Percentiles rank a stretch among this genome's conserved stretches.
phyloP scores from a whole-genome alignment of 2,113 vertebrate species.

The Cyprichromis sp. region DNA sequence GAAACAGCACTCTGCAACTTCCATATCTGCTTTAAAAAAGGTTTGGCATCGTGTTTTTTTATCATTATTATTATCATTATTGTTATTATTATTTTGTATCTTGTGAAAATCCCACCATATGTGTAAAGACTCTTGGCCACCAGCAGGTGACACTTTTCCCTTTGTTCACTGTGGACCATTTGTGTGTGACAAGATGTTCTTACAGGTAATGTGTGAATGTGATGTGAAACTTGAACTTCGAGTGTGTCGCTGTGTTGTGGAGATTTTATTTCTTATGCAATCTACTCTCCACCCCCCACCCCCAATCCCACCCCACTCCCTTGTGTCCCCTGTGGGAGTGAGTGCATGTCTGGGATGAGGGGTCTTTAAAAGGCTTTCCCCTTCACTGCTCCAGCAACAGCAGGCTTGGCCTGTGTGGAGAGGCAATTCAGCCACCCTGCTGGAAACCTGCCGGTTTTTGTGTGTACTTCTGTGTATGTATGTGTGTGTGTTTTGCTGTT shows the following conservation, averaged over 20 bases:
- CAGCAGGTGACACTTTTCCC: slow-evolving; percentile 74
- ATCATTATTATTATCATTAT: not conserved
- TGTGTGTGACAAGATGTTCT: slow-evolving; percentile 22
- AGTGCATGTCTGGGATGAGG: slow-evolving; percentile 52
- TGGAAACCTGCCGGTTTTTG: slow-evolving; percentile 20
- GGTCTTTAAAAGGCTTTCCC: slow-evolving; percentile 57
- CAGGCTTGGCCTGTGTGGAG: slow-evolving; percentile 34
- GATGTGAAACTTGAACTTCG: not conserved
- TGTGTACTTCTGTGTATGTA: not conserved
- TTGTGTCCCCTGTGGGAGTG: slow-evolving; percentile 28
- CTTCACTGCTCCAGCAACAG: slow-evolving; percentile 51
- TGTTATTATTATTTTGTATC: not conserved
- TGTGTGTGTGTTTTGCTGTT: not conserved
- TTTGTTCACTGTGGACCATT: slow-evolving; percentile 43
- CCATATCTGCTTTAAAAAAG: not conserved
- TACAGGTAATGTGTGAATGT: not conserved
- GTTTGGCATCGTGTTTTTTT: not conserved
- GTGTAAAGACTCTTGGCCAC: slow-evolving; percentile 54
- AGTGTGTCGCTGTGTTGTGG: not conserved
- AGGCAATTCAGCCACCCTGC: slow-evolving; percentile 51
- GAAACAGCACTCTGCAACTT: not conserved
- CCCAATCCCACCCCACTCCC: not conserved
- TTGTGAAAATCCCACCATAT: not conserved
- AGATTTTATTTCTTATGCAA: slow-evolving; percentile 51
- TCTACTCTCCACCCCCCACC: not conserved